Conservation (phyloP, 1,140 invertebrate genomes). For the Anastatus disparis region DNA sequence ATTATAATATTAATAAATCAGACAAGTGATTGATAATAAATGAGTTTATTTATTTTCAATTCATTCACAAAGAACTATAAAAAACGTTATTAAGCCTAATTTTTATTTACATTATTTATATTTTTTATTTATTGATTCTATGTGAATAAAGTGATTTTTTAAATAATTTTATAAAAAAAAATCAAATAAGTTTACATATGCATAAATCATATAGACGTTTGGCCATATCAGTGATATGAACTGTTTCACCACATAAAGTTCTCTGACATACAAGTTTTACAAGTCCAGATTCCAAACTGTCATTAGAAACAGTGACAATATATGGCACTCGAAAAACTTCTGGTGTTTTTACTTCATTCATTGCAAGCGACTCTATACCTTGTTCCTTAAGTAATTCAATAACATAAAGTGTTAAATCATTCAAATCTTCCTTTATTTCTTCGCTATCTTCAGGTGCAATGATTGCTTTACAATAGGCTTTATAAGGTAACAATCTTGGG, state of each 20-base stretch:
- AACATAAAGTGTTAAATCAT: slow-evolving; percentile 60
- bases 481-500: slow-evolving; percentile 78
- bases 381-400: slow-evolving; percentile 58
- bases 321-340: slow-evolving; percentile 74
- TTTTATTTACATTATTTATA: too few relatives aligned
- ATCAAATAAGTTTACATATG: background rate
- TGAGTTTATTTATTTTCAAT: background rate
- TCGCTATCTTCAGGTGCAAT: slow-evolving; percentile 44
- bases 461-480: slow-evolving; percentile 70
- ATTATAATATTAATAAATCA: slow-evolving; percentile 43
- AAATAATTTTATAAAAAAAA: background rate
- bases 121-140: too few relatives aligned
- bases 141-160: too few relatives aligned
- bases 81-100: background rate
- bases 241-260: slow-evolving; percentile 72
- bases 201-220: slow-evolving; percentile 56
- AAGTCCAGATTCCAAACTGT: slow-evolving; percentile 78
- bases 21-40: slow-evolving; percentile 19
- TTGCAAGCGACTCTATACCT: slow-evolving; percentile 58
- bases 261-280: slow-evolving; percentile 76
- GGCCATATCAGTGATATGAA: slow-evolving; percentile 66
- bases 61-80: too few relatives aligned
- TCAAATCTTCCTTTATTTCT: slow-evolving; percentile 52
- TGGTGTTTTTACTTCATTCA: slow-evolving; percentile 42
- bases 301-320: slow-evolving; percentile 72